phyloP scores from a whole-genome alignment of 2,113 vertebrate genomes.

The Oncorhynchus clarkii region DNA sequence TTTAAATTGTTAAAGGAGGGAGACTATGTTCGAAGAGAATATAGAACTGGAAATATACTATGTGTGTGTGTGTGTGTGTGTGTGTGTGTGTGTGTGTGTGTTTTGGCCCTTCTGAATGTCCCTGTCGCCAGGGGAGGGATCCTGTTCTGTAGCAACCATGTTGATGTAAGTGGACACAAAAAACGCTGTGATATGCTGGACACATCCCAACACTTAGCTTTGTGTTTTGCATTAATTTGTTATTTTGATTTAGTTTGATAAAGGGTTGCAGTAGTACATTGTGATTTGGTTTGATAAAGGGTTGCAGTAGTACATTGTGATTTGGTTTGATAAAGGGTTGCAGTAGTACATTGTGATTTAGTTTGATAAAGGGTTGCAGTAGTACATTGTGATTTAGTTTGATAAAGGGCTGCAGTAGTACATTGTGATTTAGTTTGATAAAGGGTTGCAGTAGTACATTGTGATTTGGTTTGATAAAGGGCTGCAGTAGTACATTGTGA shows the following conservation, averaged over 20 bases:
- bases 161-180: conserved; percentile 55
- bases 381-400: background rate
- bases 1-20: conserved; percentile 64
- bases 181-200: conserved; percentile 51
- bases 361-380: background rate
- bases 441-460: background rate
- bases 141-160: conserved; percentile 37
- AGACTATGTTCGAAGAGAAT: conserved; percentile 46
- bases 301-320: background rate
- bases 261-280: background rate
- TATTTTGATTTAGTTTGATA: conserved; percentile 23
- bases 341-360: background rate
- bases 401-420: background rate
- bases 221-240: conserved; percentile 30
- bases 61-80: background rate
- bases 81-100: background rate
- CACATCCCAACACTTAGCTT: conserved; percentile 32
- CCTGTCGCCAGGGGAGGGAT: conserved; percentile 31
- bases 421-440: background rate
- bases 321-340: too few relatives aligned
- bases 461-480: conserved; percentile 8
- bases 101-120: conserved; percentile 24
- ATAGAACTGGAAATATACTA: conserved; percentile 36
- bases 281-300: background rate
- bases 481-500: background rate